phyloP scores from a whole-genome alignment of 2,797 vertebrate species.

The Lindbergichthys nudifrons region DNA sequence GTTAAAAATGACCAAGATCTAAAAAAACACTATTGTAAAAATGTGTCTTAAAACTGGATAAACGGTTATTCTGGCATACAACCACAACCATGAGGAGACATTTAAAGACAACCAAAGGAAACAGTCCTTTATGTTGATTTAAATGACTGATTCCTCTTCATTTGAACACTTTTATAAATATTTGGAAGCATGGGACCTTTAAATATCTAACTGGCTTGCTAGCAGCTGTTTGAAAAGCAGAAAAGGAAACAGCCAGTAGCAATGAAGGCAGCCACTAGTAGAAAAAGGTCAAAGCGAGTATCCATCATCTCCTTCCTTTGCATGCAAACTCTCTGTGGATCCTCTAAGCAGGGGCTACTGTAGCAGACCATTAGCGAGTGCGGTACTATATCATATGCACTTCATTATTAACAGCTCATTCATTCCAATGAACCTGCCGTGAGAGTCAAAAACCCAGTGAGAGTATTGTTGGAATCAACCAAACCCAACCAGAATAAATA shows the following conservation, averaged over 20 bases:
- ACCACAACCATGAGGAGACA: too few species aligned
- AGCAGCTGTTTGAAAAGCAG: constrained; percentile 15
- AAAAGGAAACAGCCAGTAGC: constrained; percentile 14
- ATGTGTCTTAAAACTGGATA: too few species aligned
- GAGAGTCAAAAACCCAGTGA: constrained; percentile 38
- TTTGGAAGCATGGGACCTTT: too few species aligned
- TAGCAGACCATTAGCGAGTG: constrained; percentile 30
- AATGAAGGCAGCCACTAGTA: neutral
- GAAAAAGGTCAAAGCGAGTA: constrained; percentile 42
- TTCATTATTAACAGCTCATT: constrained; percentile 73
- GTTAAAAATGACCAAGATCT: too few species aligned
- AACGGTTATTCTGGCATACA: too few species aligned
- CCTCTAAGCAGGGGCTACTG: constrained; percentile 9
- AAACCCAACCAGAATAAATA: constrained; percentile 14
- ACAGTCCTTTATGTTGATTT: too few species aligned
- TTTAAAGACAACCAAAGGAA: too few species aligned
- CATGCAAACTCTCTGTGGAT: constrained; percentile 32
- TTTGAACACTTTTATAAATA: too few species aligned
- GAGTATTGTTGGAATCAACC: constrained; percentile 1
- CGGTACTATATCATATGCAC: constrained; percentile 49
- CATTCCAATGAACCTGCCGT: constrained; percentile 37
- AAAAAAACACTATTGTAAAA: too few species aligned
- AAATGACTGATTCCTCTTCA: too few species aligned
- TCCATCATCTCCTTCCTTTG: constrained; percentile 36
- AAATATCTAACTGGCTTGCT: constrained; percentile 17